These are phyloP conservation scores for Isichthys henryi DNA, from an alignment of 2,113 vertebrate species.

Conservation along the genomic window DNA sequence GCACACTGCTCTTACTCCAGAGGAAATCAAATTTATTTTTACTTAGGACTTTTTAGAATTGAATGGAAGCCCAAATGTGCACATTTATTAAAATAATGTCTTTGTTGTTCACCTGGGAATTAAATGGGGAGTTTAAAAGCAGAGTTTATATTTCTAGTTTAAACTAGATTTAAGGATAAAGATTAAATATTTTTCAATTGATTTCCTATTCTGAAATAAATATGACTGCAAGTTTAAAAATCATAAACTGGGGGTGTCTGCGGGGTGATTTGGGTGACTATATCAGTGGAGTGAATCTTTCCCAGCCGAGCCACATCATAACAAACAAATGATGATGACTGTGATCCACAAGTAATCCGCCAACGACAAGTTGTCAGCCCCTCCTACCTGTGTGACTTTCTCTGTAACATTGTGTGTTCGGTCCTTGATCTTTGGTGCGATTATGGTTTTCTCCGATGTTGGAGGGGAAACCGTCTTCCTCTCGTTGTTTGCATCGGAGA, in stretches of 20 bases:
- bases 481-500: constrained; percentile 90
- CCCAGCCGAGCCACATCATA: not conserved
- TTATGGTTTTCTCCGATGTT: constrained; percentile 94
- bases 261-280: not conserved
- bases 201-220: not conserved
- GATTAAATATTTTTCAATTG: not conserved
- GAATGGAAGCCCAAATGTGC: not conserved
- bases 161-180: not conserved
- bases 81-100: not conserved
- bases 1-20: not conserved
- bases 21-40: constrained; percentile 5
- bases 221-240: not conserved
- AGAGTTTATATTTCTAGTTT: not conserved
- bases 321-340: not conserved
- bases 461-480: constrained; percentile 88
- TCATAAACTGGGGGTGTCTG: not conserved
- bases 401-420: constrained; percentile 96
- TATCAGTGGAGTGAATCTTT: not conserved
- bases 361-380: not conserved
- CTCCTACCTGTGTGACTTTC: constrained; percentile 89
- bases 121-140: not conserved
- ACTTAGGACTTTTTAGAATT: not conserved
- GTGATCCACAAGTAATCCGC: not conserved
- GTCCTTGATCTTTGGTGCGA: constrained; percentile 96
- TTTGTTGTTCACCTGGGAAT: not conserved